Evolutionary conservation across 2,888 invertebrate genomes (phyloP), one percentile per base, ranked within the genome.

Genomic region (Sisyra nigra): DNA sequence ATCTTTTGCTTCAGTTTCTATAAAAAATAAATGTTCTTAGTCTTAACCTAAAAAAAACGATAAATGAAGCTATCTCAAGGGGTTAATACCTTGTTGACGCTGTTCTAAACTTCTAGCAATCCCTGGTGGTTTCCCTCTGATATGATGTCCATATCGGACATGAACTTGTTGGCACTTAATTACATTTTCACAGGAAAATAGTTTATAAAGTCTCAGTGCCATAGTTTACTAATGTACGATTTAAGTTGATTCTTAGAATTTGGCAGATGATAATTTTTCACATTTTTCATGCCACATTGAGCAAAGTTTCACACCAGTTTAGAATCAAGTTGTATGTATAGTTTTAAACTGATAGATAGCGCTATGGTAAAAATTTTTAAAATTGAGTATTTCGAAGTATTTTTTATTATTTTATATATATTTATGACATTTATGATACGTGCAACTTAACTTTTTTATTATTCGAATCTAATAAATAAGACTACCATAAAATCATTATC

Each of bases 111-210:
- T 72, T 54, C 68, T 72, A 24, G 82, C 81, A 36, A 72, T 61
- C 32, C 73, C 74, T 3, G 85, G 84, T 8, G 80, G 69, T 61
- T 77, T 79, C 46, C 86, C 87, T 55, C 79, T 66, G 33, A 80
- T 48, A 48, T 66, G 67, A 56, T 82, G 82, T 2, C 74, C 71
- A 53, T 60, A 51, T 46, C 66, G 52, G 13, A 56, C 44, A 37
- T 13, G 29, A n/a, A 43, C 17, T 29, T 38, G 15, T 10, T 13
- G 8, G 19, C 29, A 8, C 10, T 40, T 40, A 17, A 18, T 18
- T 10, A 37, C 11, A 15, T 19, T 17, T 7, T 13, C 14, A 9
- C 15, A 19, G 7, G 24, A 14, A 19, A 36, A 29, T 11, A 37
- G 37, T 38, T 43, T 43, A 9, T 30, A 31, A 15, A 43, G 38